Evolutionary conservation across 1,140 invertebrate species (phyloP), one percentile per base, ranked within the genome.

Genomic region (Psix sp.): DNA sequence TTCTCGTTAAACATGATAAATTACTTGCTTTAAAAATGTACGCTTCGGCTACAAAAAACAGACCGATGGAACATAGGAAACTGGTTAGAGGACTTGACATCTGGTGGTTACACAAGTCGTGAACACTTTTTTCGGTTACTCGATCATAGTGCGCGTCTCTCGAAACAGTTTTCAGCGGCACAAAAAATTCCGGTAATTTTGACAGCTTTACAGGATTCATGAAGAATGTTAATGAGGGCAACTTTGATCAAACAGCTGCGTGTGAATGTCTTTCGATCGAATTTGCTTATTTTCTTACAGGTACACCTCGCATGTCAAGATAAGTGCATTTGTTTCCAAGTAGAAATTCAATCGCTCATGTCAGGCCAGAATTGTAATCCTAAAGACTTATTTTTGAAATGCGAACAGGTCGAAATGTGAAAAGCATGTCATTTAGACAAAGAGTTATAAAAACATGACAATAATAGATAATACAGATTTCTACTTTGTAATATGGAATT

Each of bases 151-250:
- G 21, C 21, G 24, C 10, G 5, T 5, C 9, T 24, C 38, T 29
- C n/a, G 11, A 42, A 40, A 33, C 4, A 14, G 36, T 54, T 42
- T 42, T 42, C 29, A 9, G 4, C 7, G 5, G 3, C 13, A 24
- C 4, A 52, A 39, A 54, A 54, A 54, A 15, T 29, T 11, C 15
- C 5, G 4, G 9, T 11, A 36, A 14, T 14, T 40, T 42, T 54
- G 51, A 42, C 38, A 42, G 21, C 9, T 21, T 45, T 36, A 33
- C 13, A 21, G 31, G 14, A 31, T 56, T 42, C 18, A 24, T 42
- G n/a, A 33, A 43, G 20, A 33, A 33, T 56, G 6, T 56, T 56
- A 56, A 56, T 20, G 39, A 43, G n/a, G n/a, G n/a, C n/a, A n/a
- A n/a, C 6, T 13, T 2, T 21, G 33, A n/a, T 14, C 51, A 56